Evolutionary conservation across 2,888 invertebrate species (phyloP).

Genomic region (Amphipyra tragopoginis): DNA sequence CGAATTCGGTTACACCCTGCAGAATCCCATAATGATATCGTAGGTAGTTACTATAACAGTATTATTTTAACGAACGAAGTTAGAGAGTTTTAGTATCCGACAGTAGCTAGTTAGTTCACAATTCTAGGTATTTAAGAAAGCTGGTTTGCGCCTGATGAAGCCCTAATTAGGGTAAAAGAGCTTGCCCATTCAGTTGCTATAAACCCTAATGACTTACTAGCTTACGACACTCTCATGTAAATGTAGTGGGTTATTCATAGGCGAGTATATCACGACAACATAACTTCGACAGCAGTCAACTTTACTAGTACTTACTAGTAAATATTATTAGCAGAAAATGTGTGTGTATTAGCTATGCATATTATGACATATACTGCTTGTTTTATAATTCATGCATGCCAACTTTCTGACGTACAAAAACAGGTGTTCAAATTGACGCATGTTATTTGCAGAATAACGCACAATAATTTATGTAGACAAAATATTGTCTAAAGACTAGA

Average conservation of each 20-base stretch:
- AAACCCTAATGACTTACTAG: no score
- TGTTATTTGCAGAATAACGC: slow-evolving; percentile 7
- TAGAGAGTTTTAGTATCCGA: background rate
- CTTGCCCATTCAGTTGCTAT: background rate
- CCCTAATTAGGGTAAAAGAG: slow-evolving; percentile 5
- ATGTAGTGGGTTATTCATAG: no score
- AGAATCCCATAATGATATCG: no score
- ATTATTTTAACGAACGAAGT: background rate
- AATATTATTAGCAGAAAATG: no score
- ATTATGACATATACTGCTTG: background rate
- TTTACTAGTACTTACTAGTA: no score
- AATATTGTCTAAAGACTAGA: slow-evolving; percentile 19
- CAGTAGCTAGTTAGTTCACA: background rate
- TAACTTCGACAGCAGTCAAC: no score
- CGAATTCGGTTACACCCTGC: no score
- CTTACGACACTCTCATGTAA: no score
- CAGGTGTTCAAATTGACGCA: slow-evolving; percentile 12
- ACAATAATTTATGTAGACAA: background rate
- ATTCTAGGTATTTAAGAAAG: background rate
- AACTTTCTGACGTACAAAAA: background rate
- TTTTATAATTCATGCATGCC: slow-evolving; percentile 3
- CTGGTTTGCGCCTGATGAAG: background rate
- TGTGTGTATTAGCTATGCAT: no score
- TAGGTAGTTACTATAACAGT: background rate
- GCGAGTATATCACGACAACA: no score